phyloP scores from a whole-genome alignment of 1,140 invertebrate genomes.

The Drosophila subobscura region DNA sequence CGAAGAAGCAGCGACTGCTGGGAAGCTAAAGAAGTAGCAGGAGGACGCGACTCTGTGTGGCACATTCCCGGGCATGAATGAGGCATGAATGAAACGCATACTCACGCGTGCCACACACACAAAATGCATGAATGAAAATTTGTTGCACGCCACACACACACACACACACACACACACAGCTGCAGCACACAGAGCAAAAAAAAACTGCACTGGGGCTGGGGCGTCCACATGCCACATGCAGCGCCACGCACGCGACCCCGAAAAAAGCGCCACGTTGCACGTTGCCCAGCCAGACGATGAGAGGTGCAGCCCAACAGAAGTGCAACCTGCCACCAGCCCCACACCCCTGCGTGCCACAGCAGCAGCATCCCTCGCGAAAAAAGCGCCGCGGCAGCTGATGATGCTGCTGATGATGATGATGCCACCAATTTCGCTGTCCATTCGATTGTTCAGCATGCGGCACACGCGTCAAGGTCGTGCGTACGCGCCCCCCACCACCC shows the following conservation, averaged over 20 bases:
- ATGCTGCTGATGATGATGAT: slow-evolving; percentile 60
- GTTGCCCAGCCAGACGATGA: slow-evolving; percentile 20
- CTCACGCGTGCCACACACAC: slow-evolving; percentile 51
- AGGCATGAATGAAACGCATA: slow-evolving; percentile 64
- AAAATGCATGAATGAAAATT: slow-evolving; percentile 75
- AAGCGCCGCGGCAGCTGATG: slow-evolving; percentile 22
- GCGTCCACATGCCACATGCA: slow-evolving; percentile 54
- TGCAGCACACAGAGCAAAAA: slow-evolving; percentile 24
- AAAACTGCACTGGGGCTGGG: slow-evolving; percentile 9
- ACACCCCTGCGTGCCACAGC: background rate
- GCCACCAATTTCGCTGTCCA: slow-evolving; percentile 69
- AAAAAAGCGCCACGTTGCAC: slow-evolving; percentile 40
- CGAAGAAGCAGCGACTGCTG: no score
- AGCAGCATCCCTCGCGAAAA: slow-evolving; percentile 40
- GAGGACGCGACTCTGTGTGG: background rate
- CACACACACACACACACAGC: slow-evolving; percentile 7
- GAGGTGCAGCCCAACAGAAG: slow-evolving; percentile 24
- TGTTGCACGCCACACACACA: slow-evolving; percentile 38
- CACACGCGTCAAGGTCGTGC: slow-evolving; percentile 74
- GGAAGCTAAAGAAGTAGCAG: no score
- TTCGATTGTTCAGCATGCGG: slow-evolving; percentile 75
- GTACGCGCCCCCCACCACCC: slow-evolving; percentile 9
- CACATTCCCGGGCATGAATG: slow-evolving; percentile 62
- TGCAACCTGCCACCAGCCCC: slow-evolving; percentile 25
- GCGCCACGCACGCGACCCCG: slow-evolving; percentile 61